Base-by-base conservation (phyloP, 2,113 vertebrate genomes). In the Rhineura floridana region DNA sequence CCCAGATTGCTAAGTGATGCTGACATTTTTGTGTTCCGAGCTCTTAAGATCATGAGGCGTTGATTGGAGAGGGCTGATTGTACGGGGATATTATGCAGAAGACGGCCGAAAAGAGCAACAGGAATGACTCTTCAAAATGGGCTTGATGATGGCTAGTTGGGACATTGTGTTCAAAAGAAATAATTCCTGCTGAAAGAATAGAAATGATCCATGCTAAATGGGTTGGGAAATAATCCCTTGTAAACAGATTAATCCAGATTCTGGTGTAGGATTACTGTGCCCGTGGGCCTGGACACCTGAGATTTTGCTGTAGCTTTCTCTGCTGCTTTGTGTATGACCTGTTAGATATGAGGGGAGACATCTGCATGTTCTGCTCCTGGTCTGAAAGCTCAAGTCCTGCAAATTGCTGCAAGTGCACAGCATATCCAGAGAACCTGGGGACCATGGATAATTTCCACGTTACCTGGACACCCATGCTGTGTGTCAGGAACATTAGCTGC, bases 1-100 rank as follows among this genome's bases (percentile, higher is more conserved):
- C 0, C 2, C 46, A 50, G 11, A 12, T 84, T 36, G 55, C 70
- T 94, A 65, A 42, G 33, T 3, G 2, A 77, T 88, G 88, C 23
- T 75, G 55, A 69, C 36, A 85, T 91, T 95, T 94, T 84, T 90
- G 33, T 84, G 23, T 87, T 83, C 80, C 65, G 91, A 83, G 86
- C 87, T 33, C 62, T 39, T 52, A 84, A 90, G 86, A 87, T 39
- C 4, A 25, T 44, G 72, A 84, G 84, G 55, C 21, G 77, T 7
- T 78, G 89, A 87, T 81, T 50, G 80, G 80, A 83, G 79, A 81
- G 82, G 85, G 90, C 65, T 88, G 84, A 82, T 93, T 69, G 84
- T 76, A 67, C 85, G 70, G 50, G 63, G 83, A 77, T 0, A 0
- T n/a, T 42, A 48, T 89, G 83, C 90, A 81, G 77, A 84, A 87